Evolutionary conservation across 2,113 vertebrate genomes (phyloP).

Genomic region (Odontesthes bonariensis): DNA sequence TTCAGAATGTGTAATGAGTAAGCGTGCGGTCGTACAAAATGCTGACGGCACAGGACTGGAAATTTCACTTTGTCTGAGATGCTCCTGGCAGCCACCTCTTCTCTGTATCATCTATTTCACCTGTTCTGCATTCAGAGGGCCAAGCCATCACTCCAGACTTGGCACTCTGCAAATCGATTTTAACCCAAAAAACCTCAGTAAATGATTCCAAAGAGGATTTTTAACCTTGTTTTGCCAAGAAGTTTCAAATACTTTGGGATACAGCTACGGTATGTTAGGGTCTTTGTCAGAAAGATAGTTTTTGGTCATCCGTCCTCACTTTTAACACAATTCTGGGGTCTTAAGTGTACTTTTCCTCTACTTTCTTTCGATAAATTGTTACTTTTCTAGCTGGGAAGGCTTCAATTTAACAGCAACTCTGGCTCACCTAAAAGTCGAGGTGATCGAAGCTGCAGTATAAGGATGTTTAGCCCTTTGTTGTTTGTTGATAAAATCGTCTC

Average conservation of each 20-base stretch:
- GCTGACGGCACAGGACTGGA: conserved; percentile 40
- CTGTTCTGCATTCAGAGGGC: conserved; percentile 30
- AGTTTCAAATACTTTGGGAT: neutral
- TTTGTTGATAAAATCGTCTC: neutral
- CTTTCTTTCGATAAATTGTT: no score
- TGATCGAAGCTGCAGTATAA: no score
- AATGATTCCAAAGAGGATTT: conserved; percentile 16
- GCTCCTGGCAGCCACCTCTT: conserved; percentile 48
- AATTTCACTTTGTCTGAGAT: conserved; percentile 54
- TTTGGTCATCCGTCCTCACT: conserved; percentile 6
- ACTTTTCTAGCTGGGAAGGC: no score
- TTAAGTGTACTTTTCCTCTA: neutral
- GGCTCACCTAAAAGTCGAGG: no score
- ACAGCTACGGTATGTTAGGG: neutral
- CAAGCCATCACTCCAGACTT: conserved; percentile 30
- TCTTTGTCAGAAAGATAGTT: conserved; percentile 9
- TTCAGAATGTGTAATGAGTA: conserved; percentile 2
- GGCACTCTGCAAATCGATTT: conserved; percentile 17
- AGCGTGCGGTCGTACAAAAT: conserved; percentile 13
- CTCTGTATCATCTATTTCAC: conserved; percentile 31
- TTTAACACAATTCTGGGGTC: neutral
- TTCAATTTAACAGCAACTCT: no score
- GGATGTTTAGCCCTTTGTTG: no score
- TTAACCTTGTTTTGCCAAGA: conserved; percentile 11
- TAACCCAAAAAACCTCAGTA: neutral